These are phyloP conservation scores for Leontocebus nigricollis DNA, from an alignment of 2,797 vertebrate species.

Conservation along the genomic window DNA sequence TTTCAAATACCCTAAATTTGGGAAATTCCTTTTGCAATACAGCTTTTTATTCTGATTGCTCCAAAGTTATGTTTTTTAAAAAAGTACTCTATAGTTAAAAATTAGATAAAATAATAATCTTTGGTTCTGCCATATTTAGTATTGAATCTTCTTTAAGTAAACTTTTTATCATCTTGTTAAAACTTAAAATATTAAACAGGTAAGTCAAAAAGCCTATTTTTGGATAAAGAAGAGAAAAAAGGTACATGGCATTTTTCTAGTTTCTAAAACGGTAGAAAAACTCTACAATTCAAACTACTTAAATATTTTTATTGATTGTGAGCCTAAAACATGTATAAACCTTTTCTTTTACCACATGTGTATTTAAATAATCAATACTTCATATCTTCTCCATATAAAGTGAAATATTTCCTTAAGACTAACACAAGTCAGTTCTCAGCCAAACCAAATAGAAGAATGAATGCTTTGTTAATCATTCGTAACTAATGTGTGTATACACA, in stretches of 20 bases:
- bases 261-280: constrained; percentile 37
- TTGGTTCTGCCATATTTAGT: constrained; percentile 41
- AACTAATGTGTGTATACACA: constrained; percentile 85
- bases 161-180: not conserved
- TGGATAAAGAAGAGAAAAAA: constrained; percentile 28
- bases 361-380: constrained; percentile 78
- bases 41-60: not conserved
- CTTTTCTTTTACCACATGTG: constrained; percentile 49
- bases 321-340: constrained; percentile 62
- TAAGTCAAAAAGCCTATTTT: constrained; percentile 46
- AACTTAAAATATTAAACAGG: constrained; percentile 26
- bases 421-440: constrained; percentile 83
- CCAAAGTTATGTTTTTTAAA: not conserved
- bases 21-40: constrained; percentile 19
- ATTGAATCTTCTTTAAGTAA: constrained; percentile 33
- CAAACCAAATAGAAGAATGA: constrained; percentile 87
- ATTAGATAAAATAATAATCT: constrained; percentile 23
- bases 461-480: constrained; percentile 87
- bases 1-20: not conserved
- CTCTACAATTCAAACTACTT: constrained; percentile 45
- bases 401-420: constrained; percentile 84
- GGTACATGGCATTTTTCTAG: constrained; percentile 20
- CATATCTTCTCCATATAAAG: constrained; percentile 81
- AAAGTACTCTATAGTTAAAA: constrained; percentile 17
- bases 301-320: constrained; percentile 66